phyloP scores from a whole-genome alignment of 1,140 invertebrate genomes.

The Drosophila jambulina region DNA sequence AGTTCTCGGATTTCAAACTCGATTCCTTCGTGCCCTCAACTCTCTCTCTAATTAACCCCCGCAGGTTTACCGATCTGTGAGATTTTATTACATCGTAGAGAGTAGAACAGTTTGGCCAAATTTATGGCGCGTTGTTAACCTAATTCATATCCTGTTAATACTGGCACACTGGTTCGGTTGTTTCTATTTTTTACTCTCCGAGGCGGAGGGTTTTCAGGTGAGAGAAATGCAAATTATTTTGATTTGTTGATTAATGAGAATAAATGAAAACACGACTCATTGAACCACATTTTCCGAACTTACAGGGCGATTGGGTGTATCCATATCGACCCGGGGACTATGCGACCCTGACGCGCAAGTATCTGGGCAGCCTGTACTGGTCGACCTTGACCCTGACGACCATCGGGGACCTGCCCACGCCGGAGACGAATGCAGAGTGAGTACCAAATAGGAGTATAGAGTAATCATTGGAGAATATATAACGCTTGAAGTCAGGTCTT shows the following conservation, averaged over 20 bases:
- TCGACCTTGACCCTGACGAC: slow-evolving; percentile 98
- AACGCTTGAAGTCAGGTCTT: background rate
- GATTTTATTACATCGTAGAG: slow-evolving; percentile 98
- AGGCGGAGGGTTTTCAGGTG: slow-evolving; percentile 94
- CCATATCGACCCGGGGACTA: slow-evolving; percentile 94
- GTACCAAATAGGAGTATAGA: too few relatives aligned
- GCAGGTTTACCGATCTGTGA: slow-evolving; percentile 94
- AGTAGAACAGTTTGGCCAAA: slow-evolving; percentile 98
- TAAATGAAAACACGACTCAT: too few relatives aligned
- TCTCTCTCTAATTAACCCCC: too few relatives aligned
- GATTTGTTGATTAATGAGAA: too few relatives aligned
- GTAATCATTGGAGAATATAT: background rate
- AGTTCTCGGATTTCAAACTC: slow-evolving; percentile 4
- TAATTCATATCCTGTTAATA: slow-evolving; percentile 97
- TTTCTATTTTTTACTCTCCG: slow-evolving; percentile 97
- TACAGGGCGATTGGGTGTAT: slow-evolving; percentile 95
- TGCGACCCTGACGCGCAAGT: slow-evolving; percentile 94
- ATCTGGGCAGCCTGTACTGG: slow-evolving; percentile 97
- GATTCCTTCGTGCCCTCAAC: background rate
- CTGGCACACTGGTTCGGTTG: slow-evolving; percentile 99
- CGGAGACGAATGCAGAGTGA: slow-evolving; percentile 98
- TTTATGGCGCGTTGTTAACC: slow-evolving; percentile 97
- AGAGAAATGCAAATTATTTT: background rate
- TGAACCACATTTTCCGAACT: background rate
- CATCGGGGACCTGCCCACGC: slow-evolving; percentile 97